phyloP scores from a whole-genome alignment of 2,888 invertebrate species.

The Nomada fucata region DNA sequence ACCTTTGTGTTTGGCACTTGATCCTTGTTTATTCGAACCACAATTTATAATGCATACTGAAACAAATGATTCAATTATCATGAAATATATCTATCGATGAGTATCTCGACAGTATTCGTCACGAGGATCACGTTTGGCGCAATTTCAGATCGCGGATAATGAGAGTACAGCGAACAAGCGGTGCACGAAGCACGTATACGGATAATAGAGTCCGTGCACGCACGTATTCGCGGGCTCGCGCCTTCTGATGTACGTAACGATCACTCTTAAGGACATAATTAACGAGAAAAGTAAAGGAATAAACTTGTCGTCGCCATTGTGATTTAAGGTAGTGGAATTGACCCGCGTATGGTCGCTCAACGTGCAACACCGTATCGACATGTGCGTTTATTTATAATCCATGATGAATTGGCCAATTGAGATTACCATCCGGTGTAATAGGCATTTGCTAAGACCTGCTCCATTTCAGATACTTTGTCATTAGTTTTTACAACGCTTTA shows the following conservation, averaged over 20 bases:
- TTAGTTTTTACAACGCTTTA: neutral
- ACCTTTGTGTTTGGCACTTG: too few species aligned
- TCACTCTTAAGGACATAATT: conserved; percentile 70
- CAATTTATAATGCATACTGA: neutral
- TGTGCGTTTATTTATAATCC: conserved; percentile 31
- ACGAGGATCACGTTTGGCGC: conserved; percentile 1
- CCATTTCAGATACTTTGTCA: neutral
- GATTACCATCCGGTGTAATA: conserved; percentile 1
- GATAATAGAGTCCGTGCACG: conserved; percentile 50
- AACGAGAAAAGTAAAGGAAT: conserved; percentile 64
- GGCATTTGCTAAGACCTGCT: neutral
- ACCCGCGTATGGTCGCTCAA: conserved; percentile 47
- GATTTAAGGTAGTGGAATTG: conserved; percentile 76
- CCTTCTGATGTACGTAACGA: conserved; percentile 64
- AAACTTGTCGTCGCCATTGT: conserved; percentile 79
- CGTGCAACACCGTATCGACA: conserved; percentile 57
- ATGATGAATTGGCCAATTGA: conserved; percentile 26
- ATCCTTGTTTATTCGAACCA: too few species aligned
- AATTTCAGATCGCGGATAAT: neutral
- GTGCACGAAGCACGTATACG: conserved; percentile 62
- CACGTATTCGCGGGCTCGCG: conserved; percentile 51
- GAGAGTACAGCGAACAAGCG: neutral
- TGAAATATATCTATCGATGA: neutral
- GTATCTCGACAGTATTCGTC: neutral
- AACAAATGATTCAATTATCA: neutral